phyloP scores from a whole-genome alignment of 2,113 vertebrate genomes.

The Hassar affinis region DNA sequence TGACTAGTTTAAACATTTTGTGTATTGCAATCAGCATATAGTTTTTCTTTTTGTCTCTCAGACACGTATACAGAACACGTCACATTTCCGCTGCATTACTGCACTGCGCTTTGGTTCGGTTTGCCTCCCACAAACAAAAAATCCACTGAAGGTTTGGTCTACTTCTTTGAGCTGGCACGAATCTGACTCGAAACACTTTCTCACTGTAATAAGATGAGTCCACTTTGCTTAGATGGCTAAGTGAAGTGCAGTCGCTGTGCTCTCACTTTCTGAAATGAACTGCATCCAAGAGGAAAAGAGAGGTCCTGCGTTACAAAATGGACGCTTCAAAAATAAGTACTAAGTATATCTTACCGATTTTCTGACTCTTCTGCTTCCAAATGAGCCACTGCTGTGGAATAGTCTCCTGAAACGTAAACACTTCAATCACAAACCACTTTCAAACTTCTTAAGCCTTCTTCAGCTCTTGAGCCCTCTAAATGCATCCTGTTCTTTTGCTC shows the following conservation, averaged over 20 bases:
- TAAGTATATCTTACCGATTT: slow-evolving; percentile 64
- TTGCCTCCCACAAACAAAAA: neutral
- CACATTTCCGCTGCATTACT: neutral
- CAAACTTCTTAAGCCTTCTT: neutral
- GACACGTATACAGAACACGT: neutral
- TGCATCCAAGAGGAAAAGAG: neutral
- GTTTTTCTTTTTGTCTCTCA: neutral
- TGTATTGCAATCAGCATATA: neutral
- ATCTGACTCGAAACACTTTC: neutral
- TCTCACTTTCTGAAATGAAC: neutral
- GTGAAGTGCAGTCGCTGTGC: neutral
- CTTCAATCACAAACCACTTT: neutral
- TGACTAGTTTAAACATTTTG: neutral
- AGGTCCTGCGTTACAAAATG: neutral
- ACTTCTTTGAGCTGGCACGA: neutral
- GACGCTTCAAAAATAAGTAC: neutral
- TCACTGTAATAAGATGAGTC: neutral
- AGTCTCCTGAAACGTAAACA: slow-evolving; percentile 61
- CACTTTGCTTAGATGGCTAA: neutral
- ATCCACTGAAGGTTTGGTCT: neutral
- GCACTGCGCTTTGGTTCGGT: neutral
- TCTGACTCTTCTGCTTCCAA: slow-evolving; percentile 75
- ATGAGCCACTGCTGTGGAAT: slow-evolving; percentile 75
- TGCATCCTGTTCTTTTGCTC: neutral
- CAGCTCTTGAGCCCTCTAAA: neutral